Evolutionary conservation across 2,888 invertebrate species (phyloP).

Genomic region (Himalopsyche anomala): DNA sequence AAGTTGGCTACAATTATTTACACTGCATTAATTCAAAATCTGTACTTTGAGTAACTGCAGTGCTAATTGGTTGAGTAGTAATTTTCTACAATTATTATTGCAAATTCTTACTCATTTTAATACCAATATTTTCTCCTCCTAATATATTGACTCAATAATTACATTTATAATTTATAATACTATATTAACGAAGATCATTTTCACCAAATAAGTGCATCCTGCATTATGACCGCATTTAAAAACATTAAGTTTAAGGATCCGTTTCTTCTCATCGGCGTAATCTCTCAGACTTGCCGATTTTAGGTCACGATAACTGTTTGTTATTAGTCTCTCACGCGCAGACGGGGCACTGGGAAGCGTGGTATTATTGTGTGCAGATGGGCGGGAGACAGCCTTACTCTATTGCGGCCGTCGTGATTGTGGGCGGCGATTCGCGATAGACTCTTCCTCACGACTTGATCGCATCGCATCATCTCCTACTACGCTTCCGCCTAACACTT

Average conservation of each 20-base stretch:
- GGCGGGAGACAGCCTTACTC: neutral
- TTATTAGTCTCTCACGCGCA: conserved; percentile 17
- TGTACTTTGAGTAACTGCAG: too few relatives aligned
- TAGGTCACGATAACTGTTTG: conserved; percentile 24
- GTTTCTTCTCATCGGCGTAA: neutral
- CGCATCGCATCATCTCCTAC: conserved; percentile 35
- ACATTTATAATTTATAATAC: too few relatives aligned
- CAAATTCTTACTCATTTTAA: too few relatives aligned
- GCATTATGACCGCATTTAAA: neutral
- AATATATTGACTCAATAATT: too few relatives aligned
- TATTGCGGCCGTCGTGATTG: conserved; percentile 1
- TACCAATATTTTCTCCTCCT: too few relatives aligned
- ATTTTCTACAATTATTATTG: too few relatives aligned
- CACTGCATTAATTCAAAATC: too few relatives aligned
- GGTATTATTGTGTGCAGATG: neutral
- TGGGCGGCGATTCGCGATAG: conserved; percentile 39
- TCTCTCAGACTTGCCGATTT: neutral
- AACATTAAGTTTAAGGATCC: neutral
- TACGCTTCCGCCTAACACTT: conserved; percentile 31
- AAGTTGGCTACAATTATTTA: too few relatives aligned
- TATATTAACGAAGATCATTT: too few relatives aligned
- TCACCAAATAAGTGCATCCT: neutral
- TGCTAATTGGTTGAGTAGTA: too few relatives aligned
- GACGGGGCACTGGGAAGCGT: conserved; percentile 16
- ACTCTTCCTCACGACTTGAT: conserved; percentile 34